Conservation (phyloP, 2,888 invertebrate species). For the Diloba caeruleocephala region DNA sequence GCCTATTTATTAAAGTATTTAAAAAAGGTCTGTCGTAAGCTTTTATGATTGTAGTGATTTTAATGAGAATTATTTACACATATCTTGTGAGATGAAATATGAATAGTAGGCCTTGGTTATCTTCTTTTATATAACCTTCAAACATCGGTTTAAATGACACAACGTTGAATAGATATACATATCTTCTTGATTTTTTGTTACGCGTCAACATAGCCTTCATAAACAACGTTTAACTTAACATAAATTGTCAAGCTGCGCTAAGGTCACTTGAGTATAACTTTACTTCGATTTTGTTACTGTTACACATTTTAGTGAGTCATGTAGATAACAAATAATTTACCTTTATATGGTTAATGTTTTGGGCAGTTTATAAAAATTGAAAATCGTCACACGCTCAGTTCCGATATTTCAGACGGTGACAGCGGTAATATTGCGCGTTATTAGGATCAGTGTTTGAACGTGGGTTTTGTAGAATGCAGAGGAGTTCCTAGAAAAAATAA, state of each 20-base stretch:
- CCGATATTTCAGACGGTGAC: constrained; percentile 67
- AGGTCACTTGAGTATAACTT: too few relatives aligned
- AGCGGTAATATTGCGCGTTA: constrained; percentile 67
- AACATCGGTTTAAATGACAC: constrained; percentile 36
- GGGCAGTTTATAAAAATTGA: constrained; percentile 52
- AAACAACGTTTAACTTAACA: background rate
- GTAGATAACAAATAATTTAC: constrained; percentile 19
- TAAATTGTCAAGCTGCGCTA: background rate
- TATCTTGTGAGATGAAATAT: constrained; percentile 29
- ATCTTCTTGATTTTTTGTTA: constrained; percentile 40
- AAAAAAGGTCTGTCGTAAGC: constrained; percentile 5
- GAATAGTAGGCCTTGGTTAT: constrained; percentile 35
- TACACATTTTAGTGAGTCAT: too few relatives aligned
- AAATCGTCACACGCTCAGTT: constrained; percentile 59
- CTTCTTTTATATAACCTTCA: constrained; percentile 38
- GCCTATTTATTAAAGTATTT: constrained; percentile 52
- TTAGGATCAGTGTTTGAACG: constrained; percentile 57
- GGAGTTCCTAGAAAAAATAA: too few relatives aligned
- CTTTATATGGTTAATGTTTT: constrained; percentile 23
- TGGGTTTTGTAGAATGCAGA: constrained; percentile 35
- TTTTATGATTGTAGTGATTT: constrained; percentile 1
- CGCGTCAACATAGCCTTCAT: constrained; percentile 5
- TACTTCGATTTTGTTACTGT: too few relatives aligned
- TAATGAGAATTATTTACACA: constrained; percentile 33
- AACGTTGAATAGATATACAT: constrained; percentile 36